These are phyloP conservation scores for Patella caerulea DNA, from an alignment of 2,888 invertebrate genomes.

Conservation along the genomic window DNA sequence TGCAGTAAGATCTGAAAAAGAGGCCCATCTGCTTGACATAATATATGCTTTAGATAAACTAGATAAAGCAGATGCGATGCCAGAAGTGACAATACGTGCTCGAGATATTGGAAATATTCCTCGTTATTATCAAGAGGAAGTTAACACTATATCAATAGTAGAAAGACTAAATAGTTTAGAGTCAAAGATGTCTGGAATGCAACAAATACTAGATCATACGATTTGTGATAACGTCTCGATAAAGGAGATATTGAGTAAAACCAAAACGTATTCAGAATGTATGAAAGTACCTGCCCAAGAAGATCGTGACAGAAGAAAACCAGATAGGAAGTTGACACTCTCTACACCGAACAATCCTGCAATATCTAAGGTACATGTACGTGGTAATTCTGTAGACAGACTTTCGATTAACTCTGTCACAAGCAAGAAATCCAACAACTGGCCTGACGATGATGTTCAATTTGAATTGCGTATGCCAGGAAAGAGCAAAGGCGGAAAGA, in stretches of 20 bases:
- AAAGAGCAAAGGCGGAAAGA: background rate
- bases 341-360: background rate
- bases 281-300: background rate
- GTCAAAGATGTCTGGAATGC: background rate
- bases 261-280: background rate
- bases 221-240: background rate
- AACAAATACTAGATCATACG: background rate
- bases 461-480: background rate
- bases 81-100: no score
- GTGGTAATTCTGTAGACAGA: no score
- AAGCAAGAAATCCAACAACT: no score
- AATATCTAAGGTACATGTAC: no score
- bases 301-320: background rate
- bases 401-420: no score
- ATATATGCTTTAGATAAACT: background rate
- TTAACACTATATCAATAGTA: no score
- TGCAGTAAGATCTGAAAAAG: background rate
- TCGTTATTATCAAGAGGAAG: background rate
- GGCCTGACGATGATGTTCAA: background rate
- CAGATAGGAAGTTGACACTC: background rate
- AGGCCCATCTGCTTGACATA: background rate
- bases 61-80: background rate
- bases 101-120: no score
- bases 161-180: background rate
- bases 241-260: background rate